Percentiles rank a stretch among this genome's conserved stretches.
Conservation (phyloP, 1,140 invertebrate species). For the Heliconius congener region DNA sequence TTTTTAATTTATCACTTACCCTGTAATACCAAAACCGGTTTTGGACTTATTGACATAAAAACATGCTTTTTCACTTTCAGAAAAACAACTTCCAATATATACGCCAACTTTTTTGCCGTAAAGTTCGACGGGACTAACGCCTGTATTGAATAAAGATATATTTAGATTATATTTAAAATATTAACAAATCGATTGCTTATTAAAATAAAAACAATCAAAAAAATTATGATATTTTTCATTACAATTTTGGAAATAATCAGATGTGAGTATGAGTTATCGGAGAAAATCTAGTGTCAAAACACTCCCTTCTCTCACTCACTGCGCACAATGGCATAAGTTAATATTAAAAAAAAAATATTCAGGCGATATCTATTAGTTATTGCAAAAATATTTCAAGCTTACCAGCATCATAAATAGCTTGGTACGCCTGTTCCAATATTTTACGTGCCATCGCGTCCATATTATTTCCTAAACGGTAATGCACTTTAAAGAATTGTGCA, state of each 20-base stretch:
- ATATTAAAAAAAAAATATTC: too few relatives aligned
- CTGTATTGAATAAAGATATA: conserved; percentile 58
- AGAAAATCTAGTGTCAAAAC: too few relatives aligned
- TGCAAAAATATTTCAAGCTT: conserved; percentile 35
- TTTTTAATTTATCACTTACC: conserved; percentile 38
- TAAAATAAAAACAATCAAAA: too few relatives aligned
- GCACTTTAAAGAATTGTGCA: conserved; percentile 63
- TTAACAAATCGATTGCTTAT: too few relatives aligned
- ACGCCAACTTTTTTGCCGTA: conserved; percentile 86
- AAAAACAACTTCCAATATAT: conserved; percentile 84
- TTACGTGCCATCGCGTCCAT: conserved; percentile 57
- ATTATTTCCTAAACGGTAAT: conserved; percentile 40
- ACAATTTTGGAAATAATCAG: too few relatives aligned
- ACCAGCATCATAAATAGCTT: conserved; percentile 66
- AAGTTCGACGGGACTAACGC: conserved; percentile 83
- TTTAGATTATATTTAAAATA: too few relatives aligned
- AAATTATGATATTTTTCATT: too few relatives aligned
- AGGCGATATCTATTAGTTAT: too few relatives aligned
- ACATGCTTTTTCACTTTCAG: conserved; percentile 84
- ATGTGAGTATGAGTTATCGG: too few relatives aligned
- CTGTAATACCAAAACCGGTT: conserved; percentile 83
- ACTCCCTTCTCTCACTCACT: too few relatives aligned
- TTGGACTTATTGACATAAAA: conserved; percentile 85
- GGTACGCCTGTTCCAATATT: conserved; percentile 55
- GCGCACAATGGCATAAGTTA: too few relatives aligned